phyloP scores from a whole-genome alignment of 2,888 invertebrate genomes.

The Drosophila anomelani region DNA sequence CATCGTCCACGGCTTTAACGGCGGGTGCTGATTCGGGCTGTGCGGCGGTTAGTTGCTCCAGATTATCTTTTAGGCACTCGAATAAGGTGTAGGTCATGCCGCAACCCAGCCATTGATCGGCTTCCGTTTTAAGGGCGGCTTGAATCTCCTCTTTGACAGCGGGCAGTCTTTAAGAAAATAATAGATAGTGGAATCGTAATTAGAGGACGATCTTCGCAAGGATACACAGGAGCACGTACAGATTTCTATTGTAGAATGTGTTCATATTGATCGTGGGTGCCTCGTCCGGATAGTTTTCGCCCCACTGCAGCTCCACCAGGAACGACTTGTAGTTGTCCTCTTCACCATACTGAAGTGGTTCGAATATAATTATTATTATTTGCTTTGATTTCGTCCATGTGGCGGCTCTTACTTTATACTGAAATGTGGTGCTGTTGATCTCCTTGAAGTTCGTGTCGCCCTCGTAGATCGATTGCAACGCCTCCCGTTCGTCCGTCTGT shows the following conservation, averaged over 20 bases:
- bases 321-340: slow-evolving; percentile 92
- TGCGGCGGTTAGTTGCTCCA: slow-evolving; percentile 88
- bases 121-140: slow-evolving; percentile 88
- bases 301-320: slow-evolving; percentile 95
- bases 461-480: slow-evolving; percentile 96
- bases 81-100: slow-evolving; percentile 98
- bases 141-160: slow-evolving; percentile 90
- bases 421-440: slow-evolving; percentile 91
- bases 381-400: slow-evolving; percentile 7
- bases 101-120: slow-evolving; percentile 93
- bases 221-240: slow-evolving; percentile 88
- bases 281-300: slow-evolving; percentile 92
- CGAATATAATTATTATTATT: background rate
- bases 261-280: slow-evolving; percentile 93
- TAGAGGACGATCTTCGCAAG: background rate
- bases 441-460: slow-evolving; percentile 95
- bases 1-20: slow-evolving; percentile 71
- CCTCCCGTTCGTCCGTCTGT: slow-evolving; percentile 95
- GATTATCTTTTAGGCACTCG: slow-evolving; percentile 94
- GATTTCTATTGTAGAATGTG: slow-evolving; percentile 95
- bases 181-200: background rate
- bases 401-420: slow-evolving; percentile 91
- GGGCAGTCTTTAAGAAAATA: slow-evolving; percentile 86
- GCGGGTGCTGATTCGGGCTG: slow-evolving; percentile 87
- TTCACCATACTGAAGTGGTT: slow-evolving; percentile 89